A percentile compares a stretch with the other conserved stretches of the same genome.
Evolutionary conservation across 2,113 vertebrate genomes (phyloP).

Genomic region (Xiphias gladius): DNA sequence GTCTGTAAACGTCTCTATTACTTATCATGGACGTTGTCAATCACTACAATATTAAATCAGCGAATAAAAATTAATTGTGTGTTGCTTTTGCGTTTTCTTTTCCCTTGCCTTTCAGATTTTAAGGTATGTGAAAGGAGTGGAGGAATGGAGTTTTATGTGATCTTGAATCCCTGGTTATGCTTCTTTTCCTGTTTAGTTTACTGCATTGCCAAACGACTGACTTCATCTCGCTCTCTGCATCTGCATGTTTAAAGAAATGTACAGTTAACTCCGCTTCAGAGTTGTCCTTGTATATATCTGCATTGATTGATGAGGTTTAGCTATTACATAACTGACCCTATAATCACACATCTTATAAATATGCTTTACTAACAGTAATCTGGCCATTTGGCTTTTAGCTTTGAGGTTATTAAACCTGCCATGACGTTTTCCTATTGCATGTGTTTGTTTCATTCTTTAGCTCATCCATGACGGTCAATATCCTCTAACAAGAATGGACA

Average conservation of each 20-base stretch:
- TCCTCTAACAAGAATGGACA: conserved; percentile 92
- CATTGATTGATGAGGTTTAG: background rate
- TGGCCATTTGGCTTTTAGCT: background rate
- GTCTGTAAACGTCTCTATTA: background rate
- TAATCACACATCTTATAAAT: background rate
- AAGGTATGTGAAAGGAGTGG: conserved; percentile 88
- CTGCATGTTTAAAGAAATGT: conserved; percentile 23
- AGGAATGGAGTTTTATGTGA: background rate
- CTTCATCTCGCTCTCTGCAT: conserved; percentile 12
- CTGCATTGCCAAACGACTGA: background rate
- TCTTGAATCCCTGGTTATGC: background rate
- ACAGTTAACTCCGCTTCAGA: background rate
- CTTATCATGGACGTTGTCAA: background rate
- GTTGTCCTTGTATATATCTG: background rate
- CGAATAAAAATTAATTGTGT: conserved; percentile 33
- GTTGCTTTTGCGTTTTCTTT: background rate
- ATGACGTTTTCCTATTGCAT: conserved; percentile 63
- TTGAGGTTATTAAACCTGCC: conserved; percentile 25
- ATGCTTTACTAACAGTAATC: conserved; percentile 10
- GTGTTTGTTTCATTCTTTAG: conserved; percentile 86
- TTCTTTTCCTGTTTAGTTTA: conserved; percentile 10
- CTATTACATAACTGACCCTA: background rate
- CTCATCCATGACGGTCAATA: conserved; percentile 88
- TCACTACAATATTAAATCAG: background rate
- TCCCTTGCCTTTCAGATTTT: conserved; percentile 87